Conservation (phyloP, 2,797 vertebrate genomes). For the Falco cherrug region DNA sequence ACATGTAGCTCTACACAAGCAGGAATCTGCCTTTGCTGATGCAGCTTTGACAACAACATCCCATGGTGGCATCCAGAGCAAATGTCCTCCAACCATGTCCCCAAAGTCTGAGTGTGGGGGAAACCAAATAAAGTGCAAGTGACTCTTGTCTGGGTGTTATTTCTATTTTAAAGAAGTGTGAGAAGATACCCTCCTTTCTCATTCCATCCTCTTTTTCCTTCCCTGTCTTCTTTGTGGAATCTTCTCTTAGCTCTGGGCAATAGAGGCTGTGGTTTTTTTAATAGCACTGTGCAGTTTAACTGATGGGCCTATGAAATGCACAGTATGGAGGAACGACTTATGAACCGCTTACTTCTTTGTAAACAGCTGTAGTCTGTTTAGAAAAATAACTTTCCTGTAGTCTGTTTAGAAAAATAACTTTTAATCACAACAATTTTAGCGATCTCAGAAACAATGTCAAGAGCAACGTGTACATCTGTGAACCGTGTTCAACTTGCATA, state of each 20-base stretch:
- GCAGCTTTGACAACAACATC: background rate
- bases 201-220: background rate
- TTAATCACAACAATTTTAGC: background rate
- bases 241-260: background rate
- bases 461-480: background rate
- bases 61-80: background rate
- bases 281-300: background rate
- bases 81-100: background rate
- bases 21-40: background rate
- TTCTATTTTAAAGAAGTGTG: background rate
- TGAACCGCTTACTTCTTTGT: background rate
- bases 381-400: background rate
- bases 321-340: background rate
- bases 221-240: background rate
- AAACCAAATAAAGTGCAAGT: background rate
- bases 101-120: background rate
- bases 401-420: background rate
- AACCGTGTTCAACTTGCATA: background rate
- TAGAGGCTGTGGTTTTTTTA: background rate
- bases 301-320: background rate
- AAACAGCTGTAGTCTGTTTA: background rate
- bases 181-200: background rate
- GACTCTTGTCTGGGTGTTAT: background rate
- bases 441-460: background rate
- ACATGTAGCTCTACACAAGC: background rate